phyloP scores from a whole-genome alignment of 1,140 invertebrate genomes.

The Atta texana region DNA sequence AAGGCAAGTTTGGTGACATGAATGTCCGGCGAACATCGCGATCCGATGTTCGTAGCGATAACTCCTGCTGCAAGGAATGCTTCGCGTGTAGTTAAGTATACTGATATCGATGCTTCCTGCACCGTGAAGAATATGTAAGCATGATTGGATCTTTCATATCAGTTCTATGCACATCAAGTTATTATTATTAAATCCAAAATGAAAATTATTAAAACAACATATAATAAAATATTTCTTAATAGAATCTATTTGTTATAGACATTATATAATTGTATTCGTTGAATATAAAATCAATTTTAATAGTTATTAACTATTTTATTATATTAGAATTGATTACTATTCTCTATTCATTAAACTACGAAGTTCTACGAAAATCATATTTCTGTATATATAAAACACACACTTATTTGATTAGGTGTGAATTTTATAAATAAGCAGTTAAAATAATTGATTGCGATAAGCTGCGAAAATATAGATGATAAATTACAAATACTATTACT shows the following conservation, averaged over 20 bases:
- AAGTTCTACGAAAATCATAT: not conserved
- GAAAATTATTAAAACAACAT: not conserved
- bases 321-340: conserved; percentile 22
- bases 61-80: conserved; percentile 1
- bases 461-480: not conserved
- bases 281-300: not conserved
- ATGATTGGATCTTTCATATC: conserved; percentile 32
- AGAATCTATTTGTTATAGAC: not conserved
- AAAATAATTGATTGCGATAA: not conserved
- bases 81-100: not conserved
- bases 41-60: conserved; percentile 37
- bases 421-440: not conserved
- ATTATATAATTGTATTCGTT: not conserved
- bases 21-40: conserved; percentile 57
- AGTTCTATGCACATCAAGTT: not conserved
- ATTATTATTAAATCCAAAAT: conserved; percentile 6
- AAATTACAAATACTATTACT: not conserved
- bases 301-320: not conserved
- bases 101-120: conserved; percentile 24
- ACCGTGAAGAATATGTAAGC: not conserved
- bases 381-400: not conserved
- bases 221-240: conserved; percentile 1
- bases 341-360: not conserved
- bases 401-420: not conserved
- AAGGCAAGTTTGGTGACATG: conserved; percentile 59